Base-by-base conservation (phyloP, 2,888 invertebrate genomes). In the Nemotelus pantherinus region DNA sequence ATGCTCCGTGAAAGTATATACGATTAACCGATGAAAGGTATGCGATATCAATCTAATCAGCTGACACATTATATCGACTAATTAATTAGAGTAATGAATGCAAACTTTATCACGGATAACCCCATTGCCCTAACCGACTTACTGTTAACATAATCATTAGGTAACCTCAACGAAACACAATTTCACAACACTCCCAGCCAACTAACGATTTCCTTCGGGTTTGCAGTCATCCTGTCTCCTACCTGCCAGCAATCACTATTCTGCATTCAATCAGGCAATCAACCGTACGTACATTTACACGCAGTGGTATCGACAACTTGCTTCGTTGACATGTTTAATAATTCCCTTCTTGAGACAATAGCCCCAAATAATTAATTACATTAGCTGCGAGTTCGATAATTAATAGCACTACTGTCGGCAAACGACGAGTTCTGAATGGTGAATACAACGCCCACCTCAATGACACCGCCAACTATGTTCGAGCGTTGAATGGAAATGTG, bases 361-460 rank as follows among this genome's bases (percentile, higher is more conserved):
- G 74, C 63, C 74, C 45, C 63, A 74, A 74, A 74, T 74, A 74
- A 74, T 63, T 74, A 74, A 74, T 74, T 74, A 63, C 74, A 48
- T 74, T 74, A 60, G 74, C 60, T 48, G 47, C 44, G 63, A 63
- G 48, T 74, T 74, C 50, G 74, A 74, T 74, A 74, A 74, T 74
- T 74, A 74, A 74, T 74, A 74, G 74, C 48, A 60, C 63, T n/a
- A 60, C 47, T 74, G 41, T 50, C 74, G 63, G 25, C 25, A 25
- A 25, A 25, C 48, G 74, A 41, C 45, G 55, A 50, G 50, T 64
- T 55, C 50, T 50, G 64, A 53, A 65, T 43, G 50, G 65, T 64
- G 64, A 63, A 76, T 63, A 41, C 47, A 39, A 44, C 7, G 58
- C 43, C 58, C 58, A 72, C 48, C 47, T 58, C 58, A 47, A 58